Conservation (phyloP, 2,797 vertebrate genomes). For the Glyptemys insculpta region DNA sequence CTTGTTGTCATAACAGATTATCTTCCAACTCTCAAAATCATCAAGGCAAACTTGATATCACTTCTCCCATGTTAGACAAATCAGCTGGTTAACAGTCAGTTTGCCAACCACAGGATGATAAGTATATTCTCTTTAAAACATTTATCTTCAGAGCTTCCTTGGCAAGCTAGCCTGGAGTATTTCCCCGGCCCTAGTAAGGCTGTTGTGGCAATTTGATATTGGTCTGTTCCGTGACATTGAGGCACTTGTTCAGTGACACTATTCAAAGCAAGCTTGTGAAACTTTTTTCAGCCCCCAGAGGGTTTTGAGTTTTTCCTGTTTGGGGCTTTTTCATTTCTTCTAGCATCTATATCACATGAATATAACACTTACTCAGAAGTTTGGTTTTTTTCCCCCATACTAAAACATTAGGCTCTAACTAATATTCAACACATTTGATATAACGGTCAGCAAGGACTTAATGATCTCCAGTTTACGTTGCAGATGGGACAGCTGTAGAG, state of each 20-base stretch:
- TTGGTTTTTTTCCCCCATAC: neutral
- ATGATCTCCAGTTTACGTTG: neutral
- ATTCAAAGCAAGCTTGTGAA: neutral
- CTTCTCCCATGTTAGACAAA: fast-evolving
- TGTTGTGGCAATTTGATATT: fast-evolving
- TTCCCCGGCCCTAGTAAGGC: fast-evolving
- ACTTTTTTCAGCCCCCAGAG: neutral
- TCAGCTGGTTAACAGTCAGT: neutral
- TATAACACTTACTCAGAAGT: neutral
- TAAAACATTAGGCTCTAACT: neutral
- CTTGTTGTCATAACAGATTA: neutral
- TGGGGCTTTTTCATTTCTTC: neutral
- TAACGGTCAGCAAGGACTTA: neutral
- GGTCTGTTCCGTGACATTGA: neutral
- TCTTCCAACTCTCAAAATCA: conserved; percentile 18
- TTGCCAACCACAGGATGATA: fast-evolving
- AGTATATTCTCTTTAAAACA: neutral
- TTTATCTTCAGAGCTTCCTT: neutral
- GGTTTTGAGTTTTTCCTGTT: neutral
- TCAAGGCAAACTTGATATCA: neutral
- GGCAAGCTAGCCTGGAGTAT: neutral
- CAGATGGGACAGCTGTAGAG: neutral
- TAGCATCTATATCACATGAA: neutral
- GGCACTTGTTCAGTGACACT: neutral
- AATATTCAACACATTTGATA: neutral